Base-by-base conservation (phyloP, 2,113 vertebrate genomes). In the Pangasianodon gigas region DNA sequence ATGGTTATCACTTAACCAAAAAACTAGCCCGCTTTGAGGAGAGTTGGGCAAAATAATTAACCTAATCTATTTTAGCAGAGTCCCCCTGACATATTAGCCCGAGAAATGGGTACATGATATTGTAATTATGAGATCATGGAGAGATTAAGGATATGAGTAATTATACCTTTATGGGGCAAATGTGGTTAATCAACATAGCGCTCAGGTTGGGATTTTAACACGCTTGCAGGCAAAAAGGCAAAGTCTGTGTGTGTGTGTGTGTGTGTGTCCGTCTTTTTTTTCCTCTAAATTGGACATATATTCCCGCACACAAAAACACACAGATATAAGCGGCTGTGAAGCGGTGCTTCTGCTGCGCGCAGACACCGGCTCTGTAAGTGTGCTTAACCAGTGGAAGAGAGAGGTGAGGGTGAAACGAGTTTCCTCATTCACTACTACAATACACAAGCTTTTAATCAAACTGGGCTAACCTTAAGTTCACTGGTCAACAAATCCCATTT, bases 81-180 rank as follows among this genome's bases (percentile, higher is more conserved):
- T 89, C 90, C 87, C 75, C 84, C 87, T 91, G 81, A 75, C 24
- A 82, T 77, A 90, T 91, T 89, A 88, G 87, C 80, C 77, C 56
- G 87, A 86, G 90, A 88, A 91, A 92, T 88, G 71, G 75, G 84
- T 85, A 88, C 74, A 56, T 84, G 87, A 92, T 90, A 92, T 90
- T 85, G 90, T 90, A 93, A 93, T 93, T 92, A 93, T 88, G 90
- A 92, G 87, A 92, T 91, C 90, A 82, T 87, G 75, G 84, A 92
- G 83, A 92, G 92, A 93, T 92, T 92, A 91, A 81, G 86, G 88
- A 80, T 90, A 89, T 90, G 86, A 89, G 87, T 93, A 91, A 93
- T 93, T 93, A 87, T 82, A 91, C 87, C 79, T 85, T 90, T 90
- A 87, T 83, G 86, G 83, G 83, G 90, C 87, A 91, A 92, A 91